Conservation (phyloP, 2,888 invertebrate species). For the Amblyjoppa fuscipennis region DNA sequence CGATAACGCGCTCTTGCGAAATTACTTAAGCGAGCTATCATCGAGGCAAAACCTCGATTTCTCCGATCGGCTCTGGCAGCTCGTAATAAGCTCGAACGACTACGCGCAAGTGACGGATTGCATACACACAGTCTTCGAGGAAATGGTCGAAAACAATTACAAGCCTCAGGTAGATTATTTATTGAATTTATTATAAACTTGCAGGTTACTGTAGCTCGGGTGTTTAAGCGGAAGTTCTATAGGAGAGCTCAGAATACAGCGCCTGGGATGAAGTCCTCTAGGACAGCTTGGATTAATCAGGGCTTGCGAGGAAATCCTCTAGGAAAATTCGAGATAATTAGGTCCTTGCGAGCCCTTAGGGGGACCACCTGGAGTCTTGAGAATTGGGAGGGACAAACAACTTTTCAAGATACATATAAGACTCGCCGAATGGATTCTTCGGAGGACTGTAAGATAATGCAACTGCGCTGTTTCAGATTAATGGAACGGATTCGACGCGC, state of each 20-base stretch:
- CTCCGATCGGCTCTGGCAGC: conserved; percentile 77
- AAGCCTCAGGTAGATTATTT: conserved; percentile 73
- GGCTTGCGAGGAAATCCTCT: background rate
- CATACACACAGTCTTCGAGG: conserved; percentile 72
- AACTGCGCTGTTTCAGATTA: conserved; percentile 57
- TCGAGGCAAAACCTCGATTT: conserved; percentile 75
- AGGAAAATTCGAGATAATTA: background rate
- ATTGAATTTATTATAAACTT: background rate
- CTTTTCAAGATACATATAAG: too few species aligned
- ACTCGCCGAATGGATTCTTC: background rate
- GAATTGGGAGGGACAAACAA: too few species aligned
- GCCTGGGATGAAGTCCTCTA: too few species aligned
- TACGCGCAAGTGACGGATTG: conserved; percentile 74
- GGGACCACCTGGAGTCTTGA: too few species aligned
- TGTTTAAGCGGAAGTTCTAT: too few species aligned
- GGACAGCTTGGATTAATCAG: too few species aligned
- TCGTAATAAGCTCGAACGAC: conserved; percentile 65
- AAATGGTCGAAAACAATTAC: conserved; percentile 69
- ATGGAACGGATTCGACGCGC: conserved; percentile 73
- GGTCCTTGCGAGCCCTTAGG: too few species aligned
- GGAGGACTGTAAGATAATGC: background rate
- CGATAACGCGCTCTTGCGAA: conserved; percentile 67
- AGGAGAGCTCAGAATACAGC: too few species aligned
- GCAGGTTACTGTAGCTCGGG: too few species aligned
- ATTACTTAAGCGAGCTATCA: conserved; percentile 70